Base-by-base conservation (phyloP, 2,113 vertebrate species). In the Mus pahari region DNA sequence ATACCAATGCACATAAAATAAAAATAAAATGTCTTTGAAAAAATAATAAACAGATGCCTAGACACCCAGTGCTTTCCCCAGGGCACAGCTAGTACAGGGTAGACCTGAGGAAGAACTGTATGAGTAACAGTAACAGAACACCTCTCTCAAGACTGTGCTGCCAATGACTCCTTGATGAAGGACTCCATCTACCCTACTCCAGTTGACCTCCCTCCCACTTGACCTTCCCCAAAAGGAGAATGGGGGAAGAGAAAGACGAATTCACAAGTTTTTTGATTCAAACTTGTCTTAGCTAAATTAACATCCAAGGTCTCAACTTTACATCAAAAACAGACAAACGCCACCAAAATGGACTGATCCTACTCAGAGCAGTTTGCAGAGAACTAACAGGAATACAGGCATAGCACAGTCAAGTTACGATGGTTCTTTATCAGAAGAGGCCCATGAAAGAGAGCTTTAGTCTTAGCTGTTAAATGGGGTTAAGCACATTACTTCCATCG, bases 251-350 rank as follows among this genome's bases (percentile, higher is more conserved):
- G 20, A 5, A 28, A 7, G 14, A 0, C 50, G 1, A 26, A 78
- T 5, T 75, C 50, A 91, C 19, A 86, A 70, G 62, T 7, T 81
- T 42, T 92, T 89, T 75, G 7, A 90, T 77, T 93, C 92, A 96
- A 95, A 96, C 33, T 86, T 81, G 14, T 74, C 74, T 48, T 71
- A 73, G 48, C 53, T 91, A 81, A 88, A 93, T 53, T 92, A 91
- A 95, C 31, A 78, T 83, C 60, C 36, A 92, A 91, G 58, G 93
- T 53, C 24, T 20, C 58, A 89, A 75, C 2, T 83, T 91, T 62
- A 92, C 19, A 66, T 82, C 73, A 97, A 94, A 97, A 60, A 77
- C 58, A 93, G 5, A 92, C 16, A 90, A 96, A 96, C 86, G 55
- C 14, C 42, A 84, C 75, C 58, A 92, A 91, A 90, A 95, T 0